Evolutionary conservation across 1,140 invertebrate genomes (phyloP).

Genomic region (Delia radicum): DNA sequence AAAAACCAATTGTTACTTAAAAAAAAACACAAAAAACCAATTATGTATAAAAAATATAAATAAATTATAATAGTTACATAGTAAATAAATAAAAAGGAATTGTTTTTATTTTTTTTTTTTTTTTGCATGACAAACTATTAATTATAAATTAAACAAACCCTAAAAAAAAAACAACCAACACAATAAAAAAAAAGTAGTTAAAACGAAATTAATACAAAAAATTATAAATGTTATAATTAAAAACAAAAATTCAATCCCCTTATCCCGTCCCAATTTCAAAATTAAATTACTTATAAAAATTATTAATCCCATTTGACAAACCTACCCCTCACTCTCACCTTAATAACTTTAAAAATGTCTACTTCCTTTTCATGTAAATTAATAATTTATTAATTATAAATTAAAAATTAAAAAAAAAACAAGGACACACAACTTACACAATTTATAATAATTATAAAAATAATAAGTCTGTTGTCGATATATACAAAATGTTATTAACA

Average conservation of each 20-base stretch:
- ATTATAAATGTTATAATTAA: slow-evolving; percentile 1
- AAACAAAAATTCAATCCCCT: background rate
- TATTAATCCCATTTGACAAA: background rate
- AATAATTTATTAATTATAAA: background rate
- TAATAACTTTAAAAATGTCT: background rate
- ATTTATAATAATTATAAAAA: background rate
- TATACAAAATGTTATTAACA: slow-evolving; percentile 5
- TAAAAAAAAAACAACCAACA: background rate
- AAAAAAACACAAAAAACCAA: background rate
- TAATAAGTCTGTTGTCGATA: background rate
- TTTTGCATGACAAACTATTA: slow-evolving; percentile 13
- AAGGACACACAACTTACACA: background rate
- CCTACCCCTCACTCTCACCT: background rate
- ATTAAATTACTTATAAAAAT: background rate
- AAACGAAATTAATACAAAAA: background rate
- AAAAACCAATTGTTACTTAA: background rate
- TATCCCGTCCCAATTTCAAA: background rate
- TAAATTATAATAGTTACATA: background rate
- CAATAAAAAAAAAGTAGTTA: background rate
- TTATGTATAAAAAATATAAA: background rate
- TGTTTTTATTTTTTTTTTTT: slow-evolving; percentile 9
- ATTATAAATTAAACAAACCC: no score
- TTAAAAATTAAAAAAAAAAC: background rate
- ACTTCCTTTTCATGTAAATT: background rate
- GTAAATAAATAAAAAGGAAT: slow-evolving; percentile 4